These are phyloP conservation scores for Yponomeuta cagnagella DNA, from an alignment of 2,888 invertebrate species.

Conservation along the genomic window DNA sequence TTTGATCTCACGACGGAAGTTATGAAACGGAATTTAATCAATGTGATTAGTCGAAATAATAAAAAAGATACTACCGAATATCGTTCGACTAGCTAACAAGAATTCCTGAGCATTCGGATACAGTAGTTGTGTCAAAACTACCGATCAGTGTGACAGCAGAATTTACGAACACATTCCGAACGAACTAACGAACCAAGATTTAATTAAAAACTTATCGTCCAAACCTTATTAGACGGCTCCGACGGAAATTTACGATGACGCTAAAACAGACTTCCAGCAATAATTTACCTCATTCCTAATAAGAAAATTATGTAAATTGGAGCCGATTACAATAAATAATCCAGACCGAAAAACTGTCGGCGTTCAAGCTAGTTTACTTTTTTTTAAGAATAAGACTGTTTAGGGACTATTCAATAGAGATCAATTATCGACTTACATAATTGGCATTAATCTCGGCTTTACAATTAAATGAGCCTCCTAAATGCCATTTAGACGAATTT, in stretches of 20 bases:
- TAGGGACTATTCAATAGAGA: constrained; percentile 26
- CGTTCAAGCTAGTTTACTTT: not conserved
- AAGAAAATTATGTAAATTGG: constrained; percentile 69
- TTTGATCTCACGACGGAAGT: constrained; percentile 19
- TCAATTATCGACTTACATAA: constrained; percentile 28
- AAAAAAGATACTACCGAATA: constrained; percentile 1
- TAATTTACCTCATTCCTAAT: constrained; percentile 66
- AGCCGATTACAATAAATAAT: constrained; percentile 68
- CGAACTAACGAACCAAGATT: constrained; percentile 54
- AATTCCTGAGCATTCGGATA: constrained; percentile 3
- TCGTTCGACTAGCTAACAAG: not conserved
- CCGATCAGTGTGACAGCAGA: constrained; percentile 36
- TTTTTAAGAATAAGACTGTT: not conserved
- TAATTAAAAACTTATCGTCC: constrained; percentile 61
- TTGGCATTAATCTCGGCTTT: constrained; percentile 22
- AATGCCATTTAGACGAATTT: constrained; percentile 17
- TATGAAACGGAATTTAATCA: constrained; percentile 18
- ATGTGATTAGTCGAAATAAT: constrained; percentile 3
- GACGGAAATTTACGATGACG: constrained; percentile 61
- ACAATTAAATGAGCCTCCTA: constrained; percentile 15
- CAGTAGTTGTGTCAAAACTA: constrained; percentile 29
- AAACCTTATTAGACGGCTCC: constrained; percentile 43
- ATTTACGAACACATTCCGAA: constrained; percentile 38
- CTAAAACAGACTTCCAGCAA: constrained; percentile 58
- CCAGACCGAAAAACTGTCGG: constrained; percentile 36